Base-by-base conservation (phyloP, 2,797 vertebrate genomes). In the Lacerta viridis region DNA sequence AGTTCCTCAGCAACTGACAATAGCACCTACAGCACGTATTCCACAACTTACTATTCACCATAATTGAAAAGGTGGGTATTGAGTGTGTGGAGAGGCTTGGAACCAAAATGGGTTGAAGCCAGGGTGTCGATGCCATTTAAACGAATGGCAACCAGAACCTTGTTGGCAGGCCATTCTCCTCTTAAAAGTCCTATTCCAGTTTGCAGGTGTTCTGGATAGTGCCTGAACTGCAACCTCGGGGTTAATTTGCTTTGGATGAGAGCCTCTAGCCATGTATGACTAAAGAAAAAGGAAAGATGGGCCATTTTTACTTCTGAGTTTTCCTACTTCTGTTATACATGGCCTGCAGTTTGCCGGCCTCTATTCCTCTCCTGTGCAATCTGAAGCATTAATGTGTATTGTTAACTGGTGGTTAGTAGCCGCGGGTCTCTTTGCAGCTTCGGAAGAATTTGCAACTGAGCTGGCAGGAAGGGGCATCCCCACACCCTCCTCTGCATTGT, bases 271-370 rank as follows among this genome's bases (percentile, higher is more conserved):
- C 78, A 29, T 85, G 77, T 50, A 41, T n/a, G 71, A 29, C 18
- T 29, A 50, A 18, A 41, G 29, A 68, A 39, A 68, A 76, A 41
- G 84, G 88, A 81, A 55, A 81, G 43, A 59, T 20, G 18, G 33
- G 79, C 80, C 33, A n/a, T 55, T 41, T 82, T 75, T 27, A 74
- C 72, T 77, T 77, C 55, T 89, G 88, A 86, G 84, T 76, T 86
- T 89, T 82, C 78, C 83, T 85, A n/a, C 83, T 86, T 81, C 78
- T 89, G 88, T 85, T 89, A 69, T 46, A 85, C 88, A 82, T 82
- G 84, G 84, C 79, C 88, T 43, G 79, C 78, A 86, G 84, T 82
- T 61, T 72, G 10, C 72, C 36, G 75, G 43, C 78, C 72, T 81
- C 69, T 66, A 66, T 81, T 68, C 83, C 71, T 89, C 71, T 82